phyloP scores from a whole-genome alignment of 2,113 vertebrate species.

The Clarias macrocephalus region DNA sequence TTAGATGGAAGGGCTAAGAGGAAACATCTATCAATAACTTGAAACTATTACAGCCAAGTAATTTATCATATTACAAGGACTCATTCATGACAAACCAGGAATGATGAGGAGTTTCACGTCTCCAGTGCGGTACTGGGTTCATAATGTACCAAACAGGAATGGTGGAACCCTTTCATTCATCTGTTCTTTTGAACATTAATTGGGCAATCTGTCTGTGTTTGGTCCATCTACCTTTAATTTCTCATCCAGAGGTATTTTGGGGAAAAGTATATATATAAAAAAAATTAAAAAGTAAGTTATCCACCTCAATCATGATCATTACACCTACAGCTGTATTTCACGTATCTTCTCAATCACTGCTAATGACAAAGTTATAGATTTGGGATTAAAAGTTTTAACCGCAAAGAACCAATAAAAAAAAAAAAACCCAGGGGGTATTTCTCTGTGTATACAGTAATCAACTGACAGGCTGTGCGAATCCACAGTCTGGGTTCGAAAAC shows the following conservation, averaged over 20 bases:
- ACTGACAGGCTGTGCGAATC: neutral
- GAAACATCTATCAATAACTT: neutral
- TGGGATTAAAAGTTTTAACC: neutral
- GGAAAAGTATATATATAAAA: neutral
- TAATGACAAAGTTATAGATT: neutral
- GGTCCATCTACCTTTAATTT: neutral
- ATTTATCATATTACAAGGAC: neutral
- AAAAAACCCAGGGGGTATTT: neutral
- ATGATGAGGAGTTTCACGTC: neutral
- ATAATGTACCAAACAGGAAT: neutral
- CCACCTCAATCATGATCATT: neutral
- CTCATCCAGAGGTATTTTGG: neutral
- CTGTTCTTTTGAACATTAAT: neutral
- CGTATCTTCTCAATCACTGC: neutral
- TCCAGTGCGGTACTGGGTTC: neutral
- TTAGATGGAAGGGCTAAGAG: neutral
- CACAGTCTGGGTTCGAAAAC: neutral
- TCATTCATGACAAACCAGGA: neutral
- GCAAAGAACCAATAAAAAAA: neutral
- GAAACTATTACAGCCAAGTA: neutral
- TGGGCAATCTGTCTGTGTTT: neutral
- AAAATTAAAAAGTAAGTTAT: neutral
- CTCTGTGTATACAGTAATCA: neutral
- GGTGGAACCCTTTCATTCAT: neutral
- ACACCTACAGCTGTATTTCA: neutral